Conservation (phyloP, 1,140 invertebrate species). For the Carposina sasakii region DNA sequence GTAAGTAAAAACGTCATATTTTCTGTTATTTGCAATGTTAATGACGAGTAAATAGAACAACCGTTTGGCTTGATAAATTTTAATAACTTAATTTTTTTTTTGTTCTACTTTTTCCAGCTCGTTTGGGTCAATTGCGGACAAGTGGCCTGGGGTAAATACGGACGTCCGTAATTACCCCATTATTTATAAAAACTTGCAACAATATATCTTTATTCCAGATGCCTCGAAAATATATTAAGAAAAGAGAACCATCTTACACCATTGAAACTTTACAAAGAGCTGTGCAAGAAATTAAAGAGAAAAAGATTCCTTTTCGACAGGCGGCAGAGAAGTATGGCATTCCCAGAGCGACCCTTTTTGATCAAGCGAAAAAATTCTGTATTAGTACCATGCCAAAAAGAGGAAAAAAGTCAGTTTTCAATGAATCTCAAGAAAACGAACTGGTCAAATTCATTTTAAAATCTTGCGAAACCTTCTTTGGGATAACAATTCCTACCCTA, state of each 20-base stretch:
- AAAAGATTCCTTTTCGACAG: slow-evolving; percentile 19
- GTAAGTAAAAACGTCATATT: slow-evolving; percentile 21
- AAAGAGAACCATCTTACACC: slow-evolving; percentile 16
- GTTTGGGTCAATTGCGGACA: slow-evolving; percentile 25
- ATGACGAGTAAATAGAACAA: slow-evolving; percentile 14
- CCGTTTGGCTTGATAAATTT: no score
- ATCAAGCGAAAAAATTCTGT: no score
- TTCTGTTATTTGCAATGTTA: slow-evolving; percentile 14
- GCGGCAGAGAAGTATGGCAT: slow-evolving; percentile 20
- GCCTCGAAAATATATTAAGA: slow-evolving; percentile 24
- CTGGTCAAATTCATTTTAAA: slow-evolving; percentile 9
- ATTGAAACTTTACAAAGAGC: slow-evolving; percentile 20
- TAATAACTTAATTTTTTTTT: slow-evolving; percentile 17
- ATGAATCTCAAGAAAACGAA: slow-evolving; percentile 8
- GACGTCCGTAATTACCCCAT: slow-evolving; percentile 24
- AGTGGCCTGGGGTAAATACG: slow-evolving; percentile 18
- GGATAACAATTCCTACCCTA: no score
- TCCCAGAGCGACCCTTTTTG: no score
- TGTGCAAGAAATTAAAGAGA: slow-evolving; percentile 17
- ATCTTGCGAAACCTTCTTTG: slow-evolving; percentile 15
- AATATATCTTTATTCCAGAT: slow-evolving; percentile 18
- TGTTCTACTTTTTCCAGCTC: slow-evolving; percentile 6
- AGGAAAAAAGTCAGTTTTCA: no score
- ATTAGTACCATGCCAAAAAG: no score
- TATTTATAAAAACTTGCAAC: slow-evolving; percentile 11